Conservation (phyloP, 2,888 invertebrate species). For the Trichopria drosophilae region DNA sequence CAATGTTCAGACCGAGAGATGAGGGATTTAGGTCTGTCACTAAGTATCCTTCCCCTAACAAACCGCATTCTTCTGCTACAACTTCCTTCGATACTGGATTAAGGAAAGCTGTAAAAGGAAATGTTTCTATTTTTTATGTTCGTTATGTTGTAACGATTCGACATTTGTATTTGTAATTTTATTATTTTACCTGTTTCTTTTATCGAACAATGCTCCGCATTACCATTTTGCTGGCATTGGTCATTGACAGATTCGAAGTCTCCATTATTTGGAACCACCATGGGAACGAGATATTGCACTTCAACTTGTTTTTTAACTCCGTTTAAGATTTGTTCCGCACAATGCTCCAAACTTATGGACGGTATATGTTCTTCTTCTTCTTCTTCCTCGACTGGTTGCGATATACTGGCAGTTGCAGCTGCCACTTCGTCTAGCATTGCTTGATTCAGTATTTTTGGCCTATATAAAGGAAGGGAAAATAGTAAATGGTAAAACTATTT, state of each 20-base stretch:
- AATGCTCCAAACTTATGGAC: constrained; percentile 60
- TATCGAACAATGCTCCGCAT: constrained; percentile 35
- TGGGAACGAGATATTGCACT: constrained; percentile 62
- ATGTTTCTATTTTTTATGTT: not conserved
- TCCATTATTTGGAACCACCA: constrained; percentile 45
- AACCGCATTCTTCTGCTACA: constrained; percentile 76
- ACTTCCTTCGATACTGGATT: constrained; percentile 76
- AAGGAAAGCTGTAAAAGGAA: constrained; percentile 60
- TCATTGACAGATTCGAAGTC: constrained; percentile 29
- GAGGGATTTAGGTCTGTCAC: constrained; percentile 63
- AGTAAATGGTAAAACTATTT: no score
- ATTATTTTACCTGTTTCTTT: constrained; percentile 51
- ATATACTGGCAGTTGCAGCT: constrained; percentile 64
- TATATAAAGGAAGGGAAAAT: constrained; percentile 32
- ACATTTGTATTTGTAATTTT: no score
- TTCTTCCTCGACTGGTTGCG: constrained; percentile 45
- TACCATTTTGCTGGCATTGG: constrained; percentile 15
- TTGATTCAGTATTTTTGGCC: constrained; percentile 44
- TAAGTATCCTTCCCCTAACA: constrained; percentile 64
- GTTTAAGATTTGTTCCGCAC: constrained; percentile 65
- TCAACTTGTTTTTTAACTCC: constrained; percentile 65
- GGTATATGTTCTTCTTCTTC: constrained; percentile 45
- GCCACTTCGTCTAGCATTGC: constrained; percentile 60
- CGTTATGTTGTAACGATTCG: not conserved
- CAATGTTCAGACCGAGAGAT: constrained; percentile 60